A percentile compares a stretch with the other conserved stretches of the same genome.
Conservation (phyloP, 2,888 invertebrate species). For the Leptopterna dolabrata region DNA sequence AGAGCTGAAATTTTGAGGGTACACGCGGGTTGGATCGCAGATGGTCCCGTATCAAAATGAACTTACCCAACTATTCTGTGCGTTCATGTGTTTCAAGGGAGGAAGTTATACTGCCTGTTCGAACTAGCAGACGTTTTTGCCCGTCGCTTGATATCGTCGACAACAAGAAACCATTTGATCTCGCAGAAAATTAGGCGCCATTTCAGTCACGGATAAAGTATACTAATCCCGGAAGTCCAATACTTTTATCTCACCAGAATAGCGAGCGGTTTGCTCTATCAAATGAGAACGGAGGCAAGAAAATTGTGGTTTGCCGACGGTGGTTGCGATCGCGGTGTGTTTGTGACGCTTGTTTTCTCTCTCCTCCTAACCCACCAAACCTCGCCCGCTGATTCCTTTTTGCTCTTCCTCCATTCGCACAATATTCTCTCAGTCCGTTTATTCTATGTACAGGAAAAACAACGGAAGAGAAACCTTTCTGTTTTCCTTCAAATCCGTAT, state of each 20-base stretch:
- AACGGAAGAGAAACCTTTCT: no score
- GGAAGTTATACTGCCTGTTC: no score
- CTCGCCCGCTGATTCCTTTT: not conserved
- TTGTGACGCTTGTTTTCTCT: not conserved
- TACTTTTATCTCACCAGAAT: not conserved
- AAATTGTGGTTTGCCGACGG: not conserved
- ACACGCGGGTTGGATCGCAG: no score
- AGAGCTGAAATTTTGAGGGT: no score
- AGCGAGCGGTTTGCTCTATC: not conserved
- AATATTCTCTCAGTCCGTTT: not conserved
- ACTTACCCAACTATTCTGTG: no score
- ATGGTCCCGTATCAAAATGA: no score
- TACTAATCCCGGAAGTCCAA: not conserved
- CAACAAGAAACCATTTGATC: no score
- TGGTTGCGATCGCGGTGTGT: not conserved
- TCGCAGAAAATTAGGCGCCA: no score
- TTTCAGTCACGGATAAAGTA: not conserved
- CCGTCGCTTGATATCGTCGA: no score
- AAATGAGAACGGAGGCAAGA: not conserved
- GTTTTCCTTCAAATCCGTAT: no score
- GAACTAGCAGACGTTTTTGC: no score
- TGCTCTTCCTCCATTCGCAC: not conserved
- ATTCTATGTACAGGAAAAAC: not conserved
- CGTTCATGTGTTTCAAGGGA: no score
- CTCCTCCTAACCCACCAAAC: not conserved